These are phyloP conservation scores for Exaiptasia diaphana DNA, from an alignment of 64 coral and sea anemone species.

Conservation along the genomic window DNA sequence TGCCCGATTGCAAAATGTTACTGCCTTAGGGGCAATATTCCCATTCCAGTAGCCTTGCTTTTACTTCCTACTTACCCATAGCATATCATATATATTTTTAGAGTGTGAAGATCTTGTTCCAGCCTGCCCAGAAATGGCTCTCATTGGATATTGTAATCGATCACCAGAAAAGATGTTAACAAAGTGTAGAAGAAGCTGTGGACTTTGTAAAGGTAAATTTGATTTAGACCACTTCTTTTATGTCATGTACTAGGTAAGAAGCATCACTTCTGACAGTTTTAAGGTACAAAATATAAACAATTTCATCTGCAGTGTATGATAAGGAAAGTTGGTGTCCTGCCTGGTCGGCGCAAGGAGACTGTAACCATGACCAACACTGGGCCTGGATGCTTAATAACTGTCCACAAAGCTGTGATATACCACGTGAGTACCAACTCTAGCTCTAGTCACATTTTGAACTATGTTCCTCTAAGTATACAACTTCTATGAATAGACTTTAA, in stretches of 20 bases:
- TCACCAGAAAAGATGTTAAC: slow-evolving; percentile 17
- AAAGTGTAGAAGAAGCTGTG: slow-evolving; percentile 52
- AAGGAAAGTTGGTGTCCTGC: slow-evolving; percentile 43
- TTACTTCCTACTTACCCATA: no score
- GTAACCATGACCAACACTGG: slow-evolving; percentile 16
- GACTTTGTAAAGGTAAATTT: slow-evolving; percentile 40
- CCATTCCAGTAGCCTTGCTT: no score
- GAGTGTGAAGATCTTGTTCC: slow-evolving; percentile 45
- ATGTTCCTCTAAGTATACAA: no score
- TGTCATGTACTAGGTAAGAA: no score
- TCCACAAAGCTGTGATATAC: slow-evolving; percentile 37
- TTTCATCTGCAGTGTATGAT: slow-evolving; percentile 29
- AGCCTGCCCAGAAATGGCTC: slow-evolving; percentile 28
- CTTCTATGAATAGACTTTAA: no score
- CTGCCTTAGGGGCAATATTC: no score
- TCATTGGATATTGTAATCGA: slow-evolving; percentile 5
- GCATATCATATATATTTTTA: no score
- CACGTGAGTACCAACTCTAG: slow-evolving; percentile 64
- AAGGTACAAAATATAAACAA: no score
- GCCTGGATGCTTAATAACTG: slow-evolving; percentile 55
- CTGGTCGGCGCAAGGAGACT: slow-evolving; percentile 30
- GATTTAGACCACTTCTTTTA: neutral
- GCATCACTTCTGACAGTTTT: no score
- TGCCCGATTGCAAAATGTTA: no score
- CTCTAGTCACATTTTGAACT: no score